These are phyloP conservation scores for Tenthredo scrophulariae DNA, from an alignment of 2,888 invertebrate species.

Conservation along the genomic window DNA sequence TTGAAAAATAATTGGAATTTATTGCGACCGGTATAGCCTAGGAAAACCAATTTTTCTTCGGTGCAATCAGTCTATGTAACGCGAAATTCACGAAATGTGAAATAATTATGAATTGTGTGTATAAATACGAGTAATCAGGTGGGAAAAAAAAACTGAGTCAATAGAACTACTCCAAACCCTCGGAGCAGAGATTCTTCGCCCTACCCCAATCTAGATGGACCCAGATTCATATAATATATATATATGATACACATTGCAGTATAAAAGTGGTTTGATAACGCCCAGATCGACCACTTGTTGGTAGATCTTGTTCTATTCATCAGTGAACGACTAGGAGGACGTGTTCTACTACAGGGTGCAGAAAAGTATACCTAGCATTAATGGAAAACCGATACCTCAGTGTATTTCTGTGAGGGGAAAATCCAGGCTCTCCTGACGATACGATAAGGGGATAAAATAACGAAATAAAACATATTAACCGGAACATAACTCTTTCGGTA, in stretches of 20 bases:
- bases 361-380: constrained; percentile 41
- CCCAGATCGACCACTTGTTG: constrained; percentile 66
- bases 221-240: background rate
- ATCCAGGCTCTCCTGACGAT: constrained; percentile 7
- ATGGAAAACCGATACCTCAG: constrained; percentile 51
- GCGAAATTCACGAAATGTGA: background rate
- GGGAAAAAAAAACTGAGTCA: too few species aligned
- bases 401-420: constrained; percentile 2
- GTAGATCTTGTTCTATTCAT: constrained; percentile 62
- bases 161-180: background rate
- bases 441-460: background rate
- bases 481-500: constrained; percentile 5
- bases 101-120: background rate
- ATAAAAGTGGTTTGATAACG: constrained; percentile 57
- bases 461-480: background rate
- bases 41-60: background rate
- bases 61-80: background rate
- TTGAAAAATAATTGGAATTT: too few species aligned
- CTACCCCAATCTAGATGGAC: constrained; percentile 5
- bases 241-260: constrained; percentile 59
- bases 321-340: constrained; percentile 55
- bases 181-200: background rate
- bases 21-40: too few species aligned
- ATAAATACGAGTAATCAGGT: too few species aligned
- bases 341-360: constrained; percentile 13